Evolutionary conservation across 2,797 vertebrate genomes (phyloP), one percentile per base, ranked within the genome.

Genomic region (Meda fulgida): DNA sequence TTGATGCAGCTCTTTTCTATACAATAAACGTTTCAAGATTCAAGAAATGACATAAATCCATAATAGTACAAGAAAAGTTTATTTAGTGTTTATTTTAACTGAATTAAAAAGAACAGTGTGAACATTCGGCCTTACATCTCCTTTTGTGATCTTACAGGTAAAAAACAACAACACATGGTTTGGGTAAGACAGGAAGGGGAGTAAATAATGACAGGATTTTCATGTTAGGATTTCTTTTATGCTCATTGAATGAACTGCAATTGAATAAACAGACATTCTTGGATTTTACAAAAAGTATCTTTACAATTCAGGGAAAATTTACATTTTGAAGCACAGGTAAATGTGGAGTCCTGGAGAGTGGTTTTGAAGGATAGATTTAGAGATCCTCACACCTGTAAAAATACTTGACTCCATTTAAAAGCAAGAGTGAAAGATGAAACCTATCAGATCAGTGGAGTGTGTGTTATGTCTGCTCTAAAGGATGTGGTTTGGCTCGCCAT

Each of bases 381-480:
- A 29, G 40, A 82, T 75, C 80, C 55, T 36, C 5, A 51, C 40
- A 75, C 40, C 69, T 73, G 38, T 73, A 43, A 82, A 73, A 82
- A 72, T 46, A 82, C 80, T 81, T n/a, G 9, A 58, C 60, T 38
- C 53, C 51, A 43, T 29, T 55, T 65, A 93, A 94, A 93, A 93
- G 94, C 63, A 70, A 23, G 9, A 75, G 23, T 31, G 48, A 85
- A 72, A 83, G 76, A 46, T 73, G 60, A 63, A 87, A 72, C 18
- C 72, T 23, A 71, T 83, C 51, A 73, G 81, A 86, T n/a, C 84
- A 78, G 77, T 79, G 51, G 36, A 81, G 40, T 88, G 23, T 19
- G 65, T 88, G 63, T 86, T 93, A 89, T 81, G 77, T 88, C 83
- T 91, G 65, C 80, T 60, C 40, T 84, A 55, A 55, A 86, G 79